A percentile compares a stretch with the other conserved stretches of the same genome.
Evolutionary conservation across 2,888 invertebrate genomes (phyloP).

Genomic region (Pollenia griseotomentosa): DNA sequence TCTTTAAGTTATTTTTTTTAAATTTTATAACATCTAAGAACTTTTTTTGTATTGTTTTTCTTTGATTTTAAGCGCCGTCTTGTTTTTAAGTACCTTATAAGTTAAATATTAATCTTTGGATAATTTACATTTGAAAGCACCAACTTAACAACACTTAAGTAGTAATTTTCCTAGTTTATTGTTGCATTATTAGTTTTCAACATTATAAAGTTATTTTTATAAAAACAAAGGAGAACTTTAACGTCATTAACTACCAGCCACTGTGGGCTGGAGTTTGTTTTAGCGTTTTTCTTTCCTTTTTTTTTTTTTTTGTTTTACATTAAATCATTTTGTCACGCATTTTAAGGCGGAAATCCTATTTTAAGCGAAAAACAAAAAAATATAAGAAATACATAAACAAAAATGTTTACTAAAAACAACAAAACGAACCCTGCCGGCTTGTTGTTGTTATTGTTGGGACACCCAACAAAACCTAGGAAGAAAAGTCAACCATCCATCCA

Average conservation of each 20-base stretch:
- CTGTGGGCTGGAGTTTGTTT: slow-evolving; percentile 50
- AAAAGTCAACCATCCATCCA: slow-evolving; percentile 22
- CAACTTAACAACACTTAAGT: slow-evolving; percentile 66
- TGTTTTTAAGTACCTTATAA: slow-evolving; percentile 30
- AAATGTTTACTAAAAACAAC: not conserved
- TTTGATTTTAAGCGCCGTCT: slow-evolving; percentile 12
- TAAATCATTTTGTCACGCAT: slow-evolving; percentile 73
- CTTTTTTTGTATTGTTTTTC: not conserved
- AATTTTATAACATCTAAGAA: not conserved
- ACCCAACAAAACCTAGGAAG: slow-evolving; percentile 36
- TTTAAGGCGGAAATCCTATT: slow-evolving; percentile 74
- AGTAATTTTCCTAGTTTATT: slow-evolving; percentile 62
- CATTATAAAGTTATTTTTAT: slow-evolving; percentile 44
- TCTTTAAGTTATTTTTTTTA: not conserved
- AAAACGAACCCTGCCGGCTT: slow-evolving; percentile 22
- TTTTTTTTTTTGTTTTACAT: slow-evolving; percentile 49
- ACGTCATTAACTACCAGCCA: not conserved
- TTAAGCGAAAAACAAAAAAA: slow-evolving; percentile 44
- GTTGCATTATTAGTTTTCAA: slow-evolving; percentile 63
- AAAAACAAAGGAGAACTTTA: slow-evolving; percentile 18
- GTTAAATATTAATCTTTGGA: slow-evolving; percentile 57
- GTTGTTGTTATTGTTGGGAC: slow-evolving; percentile 14
- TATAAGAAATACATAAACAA: not conserved
- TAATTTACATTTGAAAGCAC: slow-evolving; percentile 58
- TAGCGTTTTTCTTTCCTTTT: slow-evolving; percentile 15